Percentiles rank a stretch among this genome's conserved stretches.
phyloP scores from a whole-genome alignment of 2,113 vertebrate genomes.

The Brachypodius melanocephalos region DNA sequence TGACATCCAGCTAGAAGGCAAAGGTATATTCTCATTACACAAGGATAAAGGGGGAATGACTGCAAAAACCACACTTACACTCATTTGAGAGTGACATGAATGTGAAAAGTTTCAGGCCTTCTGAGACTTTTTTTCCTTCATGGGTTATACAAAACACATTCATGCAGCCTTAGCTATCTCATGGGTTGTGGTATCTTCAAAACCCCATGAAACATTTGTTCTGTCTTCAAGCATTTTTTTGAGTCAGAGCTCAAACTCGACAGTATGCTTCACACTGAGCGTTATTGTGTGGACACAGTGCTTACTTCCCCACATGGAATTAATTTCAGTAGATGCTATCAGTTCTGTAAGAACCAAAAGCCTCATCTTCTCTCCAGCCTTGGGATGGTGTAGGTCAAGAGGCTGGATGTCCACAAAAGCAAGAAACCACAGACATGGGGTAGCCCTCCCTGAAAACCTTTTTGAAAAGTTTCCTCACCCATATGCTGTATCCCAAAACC shows the following conservation, averaged over 20 bases:
- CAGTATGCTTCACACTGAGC: background rate
- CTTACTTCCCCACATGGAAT: background rate
- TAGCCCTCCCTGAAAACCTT: background rate
- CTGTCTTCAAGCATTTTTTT: background rate
- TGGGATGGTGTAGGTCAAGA: background rate
- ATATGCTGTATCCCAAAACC: background rate
- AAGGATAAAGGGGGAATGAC: background rate
- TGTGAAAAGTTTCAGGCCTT: background rate
- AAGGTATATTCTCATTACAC: background rate
- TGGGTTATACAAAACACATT: background rate
- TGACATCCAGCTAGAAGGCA: background rate
- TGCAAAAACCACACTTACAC: background rate
- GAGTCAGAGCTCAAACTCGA: background rate
- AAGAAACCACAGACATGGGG: background rate
- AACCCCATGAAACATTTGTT: background rate
- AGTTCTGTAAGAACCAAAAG: background rate
- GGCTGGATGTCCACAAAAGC: background rate
- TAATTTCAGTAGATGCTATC: background rate
- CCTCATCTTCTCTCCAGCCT: background rate
- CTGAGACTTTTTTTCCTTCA: background rate
- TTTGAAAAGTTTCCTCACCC: background rate
- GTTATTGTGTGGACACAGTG: background rate
- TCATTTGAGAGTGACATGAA: background rate
- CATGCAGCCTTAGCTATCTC: background rate
- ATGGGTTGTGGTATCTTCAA: slow-evolving; percentile 7